Evolutionary conservation across 2,888 invertebrate genomes (phyloP), one percentile per base, ranked within the genome.

Genomic region (Euzetes globulus): DNA sequence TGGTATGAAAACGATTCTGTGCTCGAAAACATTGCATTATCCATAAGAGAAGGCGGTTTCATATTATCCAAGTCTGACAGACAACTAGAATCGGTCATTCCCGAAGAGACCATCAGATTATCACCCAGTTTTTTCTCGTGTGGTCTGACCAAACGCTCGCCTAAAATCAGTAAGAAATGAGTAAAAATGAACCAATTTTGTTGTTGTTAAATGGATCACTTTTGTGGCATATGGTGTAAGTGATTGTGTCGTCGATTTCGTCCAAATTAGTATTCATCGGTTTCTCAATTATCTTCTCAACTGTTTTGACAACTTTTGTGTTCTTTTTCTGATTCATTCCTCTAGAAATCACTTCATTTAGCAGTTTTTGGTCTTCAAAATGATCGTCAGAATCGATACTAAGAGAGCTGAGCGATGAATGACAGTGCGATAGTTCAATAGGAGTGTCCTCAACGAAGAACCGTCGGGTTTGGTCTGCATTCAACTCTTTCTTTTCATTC

Each of bases 21-120:
- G 41, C 68, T 68, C 45, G 68, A 68, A 45, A 68, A 68, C 68
- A 68, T 68, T 9, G 22, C 3, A 19, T 41, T 83, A 80, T 91
- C 91, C 11, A 74, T 74, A 70, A 60, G 41, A 22, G 74, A 74
- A 4, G 70, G 74, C 41, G 74, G 74, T 27, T 74, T 74, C 6
- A 68, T 55, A n/a, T 29, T 41, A 11, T 74, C 74, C 9, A 74
- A 19, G 25, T 68, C 68, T n/a, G 68, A 68, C 22, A 68, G 1
- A 68, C 68, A 37, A 15, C 17, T 33, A 15, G 63, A 63, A 37
- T 63, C 63, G 15, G 33, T 63, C 63, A 63, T 63, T 7, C 4
- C 33, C 3, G 68, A 45, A 17, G 29, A 33, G 6, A 15, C 11
- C 68, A 41, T 41, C 2, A 41, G 22, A 45, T 4, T 68, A 1